Evolutionary conservation across 2,113 vertebrate species (phyloP).

Genomic region (Hoplias malabaricus): DNA sequence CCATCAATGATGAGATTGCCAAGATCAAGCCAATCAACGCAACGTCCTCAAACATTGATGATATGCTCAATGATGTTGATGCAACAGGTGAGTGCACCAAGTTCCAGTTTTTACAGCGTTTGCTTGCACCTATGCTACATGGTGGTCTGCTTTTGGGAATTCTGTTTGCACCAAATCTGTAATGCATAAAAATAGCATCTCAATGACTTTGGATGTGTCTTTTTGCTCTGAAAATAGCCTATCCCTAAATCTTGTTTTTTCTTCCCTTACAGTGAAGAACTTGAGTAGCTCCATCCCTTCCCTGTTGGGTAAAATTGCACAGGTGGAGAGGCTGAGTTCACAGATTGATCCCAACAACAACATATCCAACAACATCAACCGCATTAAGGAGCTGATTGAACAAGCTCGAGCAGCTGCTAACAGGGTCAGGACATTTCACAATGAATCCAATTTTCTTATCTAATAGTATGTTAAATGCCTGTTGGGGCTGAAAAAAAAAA

Average conservation of each 20-base stretch:
- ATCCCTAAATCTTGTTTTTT: not conserved
- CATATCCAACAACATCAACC: conserved; percentile 86
- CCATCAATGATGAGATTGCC: conserved; percentile 78
- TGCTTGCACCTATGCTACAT: no score
- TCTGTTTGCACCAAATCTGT: not conserved
- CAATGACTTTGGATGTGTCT: no score
- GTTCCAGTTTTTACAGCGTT: not conserved
- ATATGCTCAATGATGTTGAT: conserved; percentile 63
- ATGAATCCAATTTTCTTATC: not conserved
- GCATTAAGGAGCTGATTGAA: conserved; percentile 90
- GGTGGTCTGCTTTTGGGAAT: not conserved
- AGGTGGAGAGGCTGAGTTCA: conserved; percentile 83
- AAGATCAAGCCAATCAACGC: conserved; percentile 69
- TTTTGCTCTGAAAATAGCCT: no score
- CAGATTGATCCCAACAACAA: conserved; percentile 79
- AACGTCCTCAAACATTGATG: conserved; percentile 55
- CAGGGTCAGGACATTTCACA: conserved; percentile 71
- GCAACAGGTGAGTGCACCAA: conserved; percentile 60
- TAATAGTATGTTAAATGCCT: no score
- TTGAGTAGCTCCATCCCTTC: conserved; percentile 83
- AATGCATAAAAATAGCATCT: no score
- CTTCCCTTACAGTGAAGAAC: conserved; percentile 76
- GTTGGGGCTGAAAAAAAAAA: no score
- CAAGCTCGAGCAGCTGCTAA: conserved; percentile 91
- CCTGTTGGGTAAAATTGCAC: conserved; percentile 78